Evolutionary conservation across 2,113 vertebrate species (phyloP).

Genomic region (Telmatochromis sp.): DNA sequence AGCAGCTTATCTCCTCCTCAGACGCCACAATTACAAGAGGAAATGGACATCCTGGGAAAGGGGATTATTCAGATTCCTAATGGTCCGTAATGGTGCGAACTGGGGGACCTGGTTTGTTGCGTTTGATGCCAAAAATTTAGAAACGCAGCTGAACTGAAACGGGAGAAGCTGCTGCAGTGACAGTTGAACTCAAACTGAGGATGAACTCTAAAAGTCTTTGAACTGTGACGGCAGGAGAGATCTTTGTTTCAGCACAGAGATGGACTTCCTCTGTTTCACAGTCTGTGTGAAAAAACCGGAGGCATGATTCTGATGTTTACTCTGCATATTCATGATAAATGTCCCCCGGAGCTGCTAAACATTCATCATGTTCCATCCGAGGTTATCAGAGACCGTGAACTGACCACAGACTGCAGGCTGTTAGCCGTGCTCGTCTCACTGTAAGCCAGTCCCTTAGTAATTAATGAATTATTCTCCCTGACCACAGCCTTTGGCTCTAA

Average conservation of each 20-base stretch:
- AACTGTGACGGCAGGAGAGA: not conserved
- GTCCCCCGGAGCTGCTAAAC: not conserved
- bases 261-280: not conserved
- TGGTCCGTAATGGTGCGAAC: not conserved
- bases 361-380: not conserved
- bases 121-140: constrained; percentile 7
- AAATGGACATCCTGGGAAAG: not conserved
- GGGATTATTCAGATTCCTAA: not conserved
- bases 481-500: not conserved
- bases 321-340: not conserved
- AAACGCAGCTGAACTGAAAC: not conserved
- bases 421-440: not conserved
- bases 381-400: not conserved
- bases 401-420: not conserved
- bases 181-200: not conserved
- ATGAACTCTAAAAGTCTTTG: not conserved
- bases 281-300: not conserved
- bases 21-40: not conserved
- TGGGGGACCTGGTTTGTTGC: not conserved
- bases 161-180: not conserved
- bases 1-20: not conserved
- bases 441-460: not conserved
- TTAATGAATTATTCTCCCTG: not conserved
- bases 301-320: not conserved
- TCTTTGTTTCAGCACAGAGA: not conserved